Percentiles rank a stretch among this genome's conserved stretches.
Conservation (phyloP, 1,140 invertebrate species). For the Philaenus spumarius region DNA sequence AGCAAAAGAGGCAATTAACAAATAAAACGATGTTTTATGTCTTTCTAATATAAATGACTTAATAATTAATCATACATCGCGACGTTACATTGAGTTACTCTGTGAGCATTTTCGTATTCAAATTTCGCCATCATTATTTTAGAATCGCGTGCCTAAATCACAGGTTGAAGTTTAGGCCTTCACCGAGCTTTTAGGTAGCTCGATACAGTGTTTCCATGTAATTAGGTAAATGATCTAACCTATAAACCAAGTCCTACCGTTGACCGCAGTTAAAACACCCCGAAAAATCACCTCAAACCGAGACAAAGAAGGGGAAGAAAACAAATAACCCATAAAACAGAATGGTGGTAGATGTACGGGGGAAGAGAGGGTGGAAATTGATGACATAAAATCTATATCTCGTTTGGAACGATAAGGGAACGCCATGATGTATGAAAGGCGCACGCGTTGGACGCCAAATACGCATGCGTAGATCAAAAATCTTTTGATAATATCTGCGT, state of each 20-base stretch:
- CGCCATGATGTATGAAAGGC: slow-evolving; percentile 1
- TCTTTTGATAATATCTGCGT: neutral
- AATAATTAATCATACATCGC: too few species aligned
- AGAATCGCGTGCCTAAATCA: too few species aligned
- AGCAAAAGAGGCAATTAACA: too few species aligned
- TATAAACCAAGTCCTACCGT: neutral
- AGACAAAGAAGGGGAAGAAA: slow-evolving; percentile 1
- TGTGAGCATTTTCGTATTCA: too few species aligned
- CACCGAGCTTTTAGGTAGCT: too few species aligned
- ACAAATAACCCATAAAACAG: slow-evolving; percentile 8
- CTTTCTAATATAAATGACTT: too few species aligned
- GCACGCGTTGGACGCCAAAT: slow-evolving; percentile 1
- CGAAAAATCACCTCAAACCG: neutral
- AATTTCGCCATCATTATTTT: too few species aligned
- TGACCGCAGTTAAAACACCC: neutral
- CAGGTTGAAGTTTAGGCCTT: too few species aligned
- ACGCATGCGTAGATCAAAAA: neutral
- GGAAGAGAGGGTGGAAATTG: neutral
- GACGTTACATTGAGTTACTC: too few species aligned
- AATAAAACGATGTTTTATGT: too few species aligned
- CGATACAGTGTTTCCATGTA: too few species aligned
- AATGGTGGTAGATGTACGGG: neutral
- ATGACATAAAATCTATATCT: slow-evolving; percentile 11
- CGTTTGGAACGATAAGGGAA: neutral
- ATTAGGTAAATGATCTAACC: too few species aligned